Evolutionary conservation across 2,888 invertebrate species (phyloP).

Genomic region (Cremastobaeus sp.): DNA sequence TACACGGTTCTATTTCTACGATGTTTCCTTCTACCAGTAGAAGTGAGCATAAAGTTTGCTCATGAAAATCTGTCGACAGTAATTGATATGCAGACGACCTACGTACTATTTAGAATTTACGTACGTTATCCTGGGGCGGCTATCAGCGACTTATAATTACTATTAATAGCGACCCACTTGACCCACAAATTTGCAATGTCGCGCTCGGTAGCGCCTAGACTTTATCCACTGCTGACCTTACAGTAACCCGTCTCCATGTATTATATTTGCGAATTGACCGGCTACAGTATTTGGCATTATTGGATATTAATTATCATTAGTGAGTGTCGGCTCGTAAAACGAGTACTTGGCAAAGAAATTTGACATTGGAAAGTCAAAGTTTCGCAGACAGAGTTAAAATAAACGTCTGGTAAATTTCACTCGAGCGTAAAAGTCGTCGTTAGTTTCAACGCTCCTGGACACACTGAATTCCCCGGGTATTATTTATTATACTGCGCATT

Average conservation of each 20-base stretch:
- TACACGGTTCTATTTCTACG: too few species aligned
- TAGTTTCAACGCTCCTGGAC: too few species aligned
- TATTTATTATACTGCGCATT: too few species aligned
- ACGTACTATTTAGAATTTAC: slow-evolving; percentile 61
- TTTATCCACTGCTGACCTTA: slow-evolving; percentile 42
- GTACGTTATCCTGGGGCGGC: slow-evolving; percentile 65
- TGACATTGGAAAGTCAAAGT: too few species aligned
- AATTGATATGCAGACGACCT: slow-evolving; percentile 60
- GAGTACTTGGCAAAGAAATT: background rate
- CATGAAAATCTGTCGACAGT: slow-evolving; percentile 39
- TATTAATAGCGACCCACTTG: slow-evolving; percentile 63
- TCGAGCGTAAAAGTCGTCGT: too few species aligned
- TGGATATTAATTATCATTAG: too few species aligned
- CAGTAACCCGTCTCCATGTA: slow-evolving; percentile 34
- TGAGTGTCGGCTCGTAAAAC: background rate
- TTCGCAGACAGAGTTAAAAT: too few species aligned
- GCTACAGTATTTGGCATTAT: slow-evolving; percentile 12
- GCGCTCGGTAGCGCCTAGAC: slow-evolving; percentile 66
- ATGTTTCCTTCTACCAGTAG: too few species aligned
- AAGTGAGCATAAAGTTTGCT: slow-evolving; percentile 6
- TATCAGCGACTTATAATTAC: slow-evolving; percentile 64
- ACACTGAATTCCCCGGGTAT: too few species aligned
- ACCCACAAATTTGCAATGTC: slow-evolving; percentile 63
- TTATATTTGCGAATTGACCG: slow-evolving; percentile 21
- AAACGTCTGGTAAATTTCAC: too few species aligned